Percentiles rank a stretch among this genome's conserved stretches.
Evolutionary conservation across 2,888 invertebrate species (phyloP).

Genomic region (Colostygia pectinataria): DNA sequence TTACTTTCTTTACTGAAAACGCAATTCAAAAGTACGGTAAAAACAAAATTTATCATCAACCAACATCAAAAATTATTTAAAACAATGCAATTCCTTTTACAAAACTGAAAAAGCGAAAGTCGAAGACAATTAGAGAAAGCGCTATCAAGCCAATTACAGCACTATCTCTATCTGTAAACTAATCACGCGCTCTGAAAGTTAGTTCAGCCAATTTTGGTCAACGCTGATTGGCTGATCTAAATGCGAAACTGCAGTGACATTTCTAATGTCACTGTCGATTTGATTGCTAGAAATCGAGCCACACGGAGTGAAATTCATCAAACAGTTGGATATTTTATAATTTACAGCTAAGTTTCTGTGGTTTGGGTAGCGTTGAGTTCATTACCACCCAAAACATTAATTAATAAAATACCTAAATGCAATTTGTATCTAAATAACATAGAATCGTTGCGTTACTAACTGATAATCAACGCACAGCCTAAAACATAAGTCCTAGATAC

Average conservation of each 20-base stretch:
- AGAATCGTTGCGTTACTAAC: too few species aligned
- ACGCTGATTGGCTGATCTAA: slow-evolving; percentile 46
- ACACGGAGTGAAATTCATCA: not conserved
- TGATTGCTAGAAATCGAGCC: slow-evolving; percentile 13
- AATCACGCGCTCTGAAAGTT: slow-evolving; percentile 64
- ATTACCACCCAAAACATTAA: too few species aligned
- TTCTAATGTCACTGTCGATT: slow-evolving; percentile 27
- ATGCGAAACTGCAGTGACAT: slow-evolving; percentile 40
- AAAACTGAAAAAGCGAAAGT: slow-evolving; percentile 62
- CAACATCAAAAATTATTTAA: not conserved
- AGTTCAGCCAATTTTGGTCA: slow-evolving; percentile 56
- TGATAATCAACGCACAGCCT: too few species aligned
- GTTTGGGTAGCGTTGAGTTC: too few species aligned
- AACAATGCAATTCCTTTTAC: slow-evolving; percentile 25
- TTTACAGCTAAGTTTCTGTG: too few species aligned
- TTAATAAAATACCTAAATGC: too few species aligned
- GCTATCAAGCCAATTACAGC: slow-evolving; percentile 59
- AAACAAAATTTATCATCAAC: not conserved
- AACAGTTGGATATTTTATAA: too few species aligned
- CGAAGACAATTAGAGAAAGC: slow-evolving; percentile 63
- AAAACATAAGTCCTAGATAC: too few species aligned
- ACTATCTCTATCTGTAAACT: slow-evolving; percentile 47
- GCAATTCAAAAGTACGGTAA: too few species aligned
- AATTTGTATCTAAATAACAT: too few species aligned
- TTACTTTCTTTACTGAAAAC: too few species aligned